A percentile compares a stretch with the other conserved stretches of the same genome.
Evolutionary conservation across 2,888 invertebrate genomes (phyloP).

Genomic region (Cylloceria caligata): DNA sequence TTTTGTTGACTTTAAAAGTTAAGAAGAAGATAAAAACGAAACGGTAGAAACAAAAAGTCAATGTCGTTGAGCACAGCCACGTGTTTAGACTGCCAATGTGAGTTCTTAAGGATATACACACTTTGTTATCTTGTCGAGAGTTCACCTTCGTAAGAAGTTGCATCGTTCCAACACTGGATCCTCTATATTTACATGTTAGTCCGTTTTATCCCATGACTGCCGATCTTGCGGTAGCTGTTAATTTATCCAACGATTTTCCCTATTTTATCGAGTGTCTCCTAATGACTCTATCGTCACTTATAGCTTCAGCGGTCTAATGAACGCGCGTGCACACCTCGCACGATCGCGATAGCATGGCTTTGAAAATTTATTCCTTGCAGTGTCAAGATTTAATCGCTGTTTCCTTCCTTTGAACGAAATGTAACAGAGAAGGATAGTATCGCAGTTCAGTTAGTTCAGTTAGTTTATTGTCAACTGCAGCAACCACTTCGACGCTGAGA

Average conservation of each 20-base stretch:
- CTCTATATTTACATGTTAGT: constrained; percentile 35
- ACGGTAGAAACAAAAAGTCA: no score
- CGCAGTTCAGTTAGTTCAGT: constrained; percentile 30
- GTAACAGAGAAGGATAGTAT: constrained; percentile 35
- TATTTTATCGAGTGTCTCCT: constrained; percentile 75
- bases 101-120: constrained; percentile 31
- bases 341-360: constrained; percentile 73
- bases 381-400: constrained; percentile 57
- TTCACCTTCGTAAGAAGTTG: constrained; percentile 46
- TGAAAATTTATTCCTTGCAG: constrained; percentile 72
- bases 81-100: not conserved
- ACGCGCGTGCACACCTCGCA: constrained; percentile 62
- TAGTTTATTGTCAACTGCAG: constrained; percentile 58
- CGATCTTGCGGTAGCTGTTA: constrained; percentile 51
- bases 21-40: not conserved
- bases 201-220: constrained; percentile 59
- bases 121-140: constrained; percentile 36
- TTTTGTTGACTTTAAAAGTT: not conserved
- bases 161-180: constrained; percentile 23
- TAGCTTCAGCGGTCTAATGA: constrained; percentile 66
- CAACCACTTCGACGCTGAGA: constrained; percentile 33
- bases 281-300: constrained; percentile 76
- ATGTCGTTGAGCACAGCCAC: no score
- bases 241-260: constrained; percentile 70
- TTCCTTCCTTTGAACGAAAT: constrained; percentile 26